phyloP scores from a whole-genome alignment of 2,113 vertebrate genomes.

The Dromas ardeola region DNA sequence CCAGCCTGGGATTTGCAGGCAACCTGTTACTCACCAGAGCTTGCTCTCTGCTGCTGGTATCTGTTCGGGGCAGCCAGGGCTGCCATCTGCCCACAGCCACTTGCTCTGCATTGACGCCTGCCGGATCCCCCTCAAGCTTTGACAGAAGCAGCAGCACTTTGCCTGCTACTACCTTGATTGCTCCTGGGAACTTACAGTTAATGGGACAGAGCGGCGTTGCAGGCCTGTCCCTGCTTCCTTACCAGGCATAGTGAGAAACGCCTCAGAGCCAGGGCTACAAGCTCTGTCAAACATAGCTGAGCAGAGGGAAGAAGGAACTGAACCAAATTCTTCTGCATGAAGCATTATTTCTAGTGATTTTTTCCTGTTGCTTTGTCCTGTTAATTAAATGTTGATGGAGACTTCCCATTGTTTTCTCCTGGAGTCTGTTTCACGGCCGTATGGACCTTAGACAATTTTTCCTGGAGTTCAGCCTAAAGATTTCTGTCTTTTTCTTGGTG shows the following conservation, averaged over 20 bases:
- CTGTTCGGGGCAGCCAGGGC: neutral
- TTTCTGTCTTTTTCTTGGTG: neutral
- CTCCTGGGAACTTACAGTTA: neutral
- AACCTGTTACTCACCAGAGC: neutral
- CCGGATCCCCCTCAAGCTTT: neutral
- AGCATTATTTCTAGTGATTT: neutral
- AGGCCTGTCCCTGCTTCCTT: neutral
- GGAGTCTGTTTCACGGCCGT: neutral
- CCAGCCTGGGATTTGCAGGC: neutral
- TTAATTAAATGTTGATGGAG: neutral
- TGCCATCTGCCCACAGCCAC: rapidly evolving
- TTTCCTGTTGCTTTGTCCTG: neutral
- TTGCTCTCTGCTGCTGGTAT: neutral
- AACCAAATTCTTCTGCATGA: neutral
- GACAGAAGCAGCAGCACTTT: neutral
- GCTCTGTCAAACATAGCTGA: neutral
- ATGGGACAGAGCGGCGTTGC: neutral
- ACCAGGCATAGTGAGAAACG: neutral
- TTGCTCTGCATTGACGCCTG: neutral
- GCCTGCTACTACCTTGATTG: no score
- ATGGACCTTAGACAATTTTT: neutral
- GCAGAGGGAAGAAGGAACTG: neutral
- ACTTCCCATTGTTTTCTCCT: neutral
- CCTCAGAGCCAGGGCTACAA: neutral
- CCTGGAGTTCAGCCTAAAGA: neutral